Evolutionary conservation across 2,888 invertebrate genomes (phyloP).

Genomic region (Stenolophus ochropezus): DNA sequence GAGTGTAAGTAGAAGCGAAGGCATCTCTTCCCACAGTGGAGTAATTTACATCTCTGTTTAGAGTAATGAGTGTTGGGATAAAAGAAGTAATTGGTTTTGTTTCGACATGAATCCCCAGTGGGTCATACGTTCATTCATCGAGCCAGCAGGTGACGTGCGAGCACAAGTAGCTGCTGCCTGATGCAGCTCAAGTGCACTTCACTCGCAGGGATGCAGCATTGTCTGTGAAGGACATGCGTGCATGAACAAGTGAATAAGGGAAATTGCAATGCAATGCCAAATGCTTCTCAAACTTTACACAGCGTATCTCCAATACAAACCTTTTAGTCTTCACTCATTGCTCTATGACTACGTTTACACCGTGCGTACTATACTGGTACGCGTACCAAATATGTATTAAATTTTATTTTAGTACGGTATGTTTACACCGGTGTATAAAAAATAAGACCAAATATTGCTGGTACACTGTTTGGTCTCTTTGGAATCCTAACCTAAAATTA

Average conservation of each 20-base stretch:
- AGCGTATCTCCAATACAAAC: too few relatives aligned
- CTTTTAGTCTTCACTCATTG: too few relatives aligned
- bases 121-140: neutral
- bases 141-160: neutral
- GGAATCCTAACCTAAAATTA: too few relatives aligned
- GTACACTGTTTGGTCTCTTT: too few relatives aligned
- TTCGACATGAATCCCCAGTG: neutral
- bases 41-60: neutral
- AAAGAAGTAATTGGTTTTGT: neutral
- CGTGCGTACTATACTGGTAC: too few relatives aligned
- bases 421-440: too few relatives aligned
- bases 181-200: neutral
- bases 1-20: too few relatives aligned
- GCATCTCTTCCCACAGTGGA: neutral
- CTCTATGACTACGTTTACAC: too few relatives aligned
- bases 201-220: neutral
- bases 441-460: too few relatives aligned
- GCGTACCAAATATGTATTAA: too few relatives aligned
- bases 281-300: neutral
- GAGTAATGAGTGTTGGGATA: neutral
- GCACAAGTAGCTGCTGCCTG: neutral
- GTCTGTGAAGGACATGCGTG: neutral
- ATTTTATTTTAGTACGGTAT: too few relatives aligned
- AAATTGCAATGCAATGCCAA: neutral
- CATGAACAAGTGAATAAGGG: neutral